Evolutionary conservation across 2,888 invertebrate genomes (phyloP), one percentile per base, ranked within the genome.

Genomic region (Diarsia dahlii): DNA sequence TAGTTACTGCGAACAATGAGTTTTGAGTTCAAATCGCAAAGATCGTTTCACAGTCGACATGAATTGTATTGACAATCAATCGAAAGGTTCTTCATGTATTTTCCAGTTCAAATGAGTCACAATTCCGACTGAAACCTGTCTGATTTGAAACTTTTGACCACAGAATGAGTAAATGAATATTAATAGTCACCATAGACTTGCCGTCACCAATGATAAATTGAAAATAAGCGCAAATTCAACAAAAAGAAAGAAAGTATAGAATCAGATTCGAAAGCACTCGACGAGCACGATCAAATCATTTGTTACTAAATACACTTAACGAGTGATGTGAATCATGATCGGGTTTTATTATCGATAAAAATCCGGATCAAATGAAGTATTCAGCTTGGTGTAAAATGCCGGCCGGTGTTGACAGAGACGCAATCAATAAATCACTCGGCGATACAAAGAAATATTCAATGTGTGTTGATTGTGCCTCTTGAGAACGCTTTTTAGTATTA

Each of bases 321-420:
- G 94, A 95, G 95, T 94, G 95, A 94, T 95, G 95, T 93, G 95
- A 94, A 94, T 94, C 95, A 94, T 91, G 91, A 90, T 90, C 91
- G 89, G 89, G 93, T 94, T 94, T 94, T 95, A 95, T 95, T 95
- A 94, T 96, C 96, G 96, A 96, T 96, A 95, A 95, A 95, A 95
- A 96, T 95, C 94, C 95, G 95, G 95, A 95, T 96, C 96, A 96
- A 96, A 96, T 96, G 96, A 96, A 96, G 96, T 96, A 96, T 96
- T 96, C 95, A 96, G 91, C 87, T 89, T 86, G 89, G 91, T 93
- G 94, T 94, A 93, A 93, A 94, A 88, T 94, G 94, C 94, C 94
- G 91, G 94, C 91, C 90, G 78, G 94, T 96, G 96, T 96, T 96
- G 96, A 96, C 96, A 96, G 96, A 96, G 95, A 95, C 93, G 95